Evolutionary conservation across 2,797 vertebrate species (phyloP).

Genomic region (Fistularia commersonii): DNA sequence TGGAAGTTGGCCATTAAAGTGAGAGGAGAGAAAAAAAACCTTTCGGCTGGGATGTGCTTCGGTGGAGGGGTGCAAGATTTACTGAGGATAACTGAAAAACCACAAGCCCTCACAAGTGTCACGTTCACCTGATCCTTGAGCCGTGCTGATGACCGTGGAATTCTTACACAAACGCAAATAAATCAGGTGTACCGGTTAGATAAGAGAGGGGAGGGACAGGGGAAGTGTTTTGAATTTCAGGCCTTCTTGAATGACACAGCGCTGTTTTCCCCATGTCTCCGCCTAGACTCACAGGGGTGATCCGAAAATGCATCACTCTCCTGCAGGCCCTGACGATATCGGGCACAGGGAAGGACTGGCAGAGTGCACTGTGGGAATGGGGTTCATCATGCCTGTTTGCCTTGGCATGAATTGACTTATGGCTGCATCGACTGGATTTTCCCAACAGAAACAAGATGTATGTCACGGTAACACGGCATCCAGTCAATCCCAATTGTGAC

Average conservation of each 20-base stretch:
- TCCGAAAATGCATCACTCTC: conserved; percentile 61
- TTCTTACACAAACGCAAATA: conserved; percentile 7
- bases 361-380: conserved; percentile 37
- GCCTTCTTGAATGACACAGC: conserved; percentile 35
- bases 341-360: conserved; percentile 30
- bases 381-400: conserved; percentile 69
- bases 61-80: conserved; percentile 55
- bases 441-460: conserved; percentile 44
- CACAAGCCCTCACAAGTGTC: conserved; percentile 23
- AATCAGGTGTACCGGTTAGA: conserved; percentile 19
- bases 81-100: conserved; percentile 56
- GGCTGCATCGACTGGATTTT: conserved; percentile 43
- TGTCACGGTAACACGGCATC: conserved; percentile 26
- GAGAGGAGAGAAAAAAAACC: conserved; percentile 39
- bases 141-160: conserved; percentile 1
- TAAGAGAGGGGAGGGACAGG: neutral
- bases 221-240: conserved; percentile 28
- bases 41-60: conserved; percentile 39
- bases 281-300: conserved; percentile 35
- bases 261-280: conserved; percentile 44
- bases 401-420: conserved; percentile 59
- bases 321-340: conserved; percentile 23
- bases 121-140: neutral
- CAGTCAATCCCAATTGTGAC: too few species aligned
- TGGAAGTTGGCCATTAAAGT: conserved; percentile 63